Conservation (phyloP, 2,113 vertebrate genomes). For the Phodopus roborovskii region DNA sequence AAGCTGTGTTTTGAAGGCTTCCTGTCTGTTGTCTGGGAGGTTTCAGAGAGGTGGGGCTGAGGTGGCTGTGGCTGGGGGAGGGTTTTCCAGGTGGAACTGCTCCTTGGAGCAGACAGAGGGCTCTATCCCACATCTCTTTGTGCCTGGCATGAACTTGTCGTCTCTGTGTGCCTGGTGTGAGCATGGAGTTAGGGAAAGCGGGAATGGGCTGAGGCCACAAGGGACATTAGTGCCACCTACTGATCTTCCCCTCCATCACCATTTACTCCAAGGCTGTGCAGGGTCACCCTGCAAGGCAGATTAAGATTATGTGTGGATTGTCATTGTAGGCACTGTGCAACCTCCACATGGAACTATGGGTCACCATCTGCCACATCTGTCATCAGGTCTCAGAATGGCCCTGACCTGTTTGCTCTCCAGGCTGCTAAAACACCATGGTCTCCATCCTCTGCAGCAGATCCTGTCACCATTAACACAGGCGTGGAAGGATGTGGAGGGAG, state of each 20-base stretch:
- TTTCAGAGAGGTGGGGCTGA: not conserved
- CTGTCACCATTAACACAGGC: rapidly evolving
- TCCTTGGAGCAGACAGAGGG: rapidly evolving
- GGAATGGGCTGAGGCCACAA: not conserved
- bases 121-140: not conserved
- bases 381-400: not conserved
- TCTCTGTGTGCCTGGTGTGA: not conserved
- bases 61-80: rapidly evolving
- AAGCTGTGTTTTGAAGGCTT: not conserved
- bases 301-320: rapidly evolving
- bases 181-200: rapidly evolving
- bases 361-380: rapidly evolving
- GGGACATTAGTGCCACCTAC: rapidly evolving
- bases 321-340: no score
- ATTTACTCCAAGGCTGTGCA: not conserved
- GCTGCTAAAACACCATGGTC: no score
- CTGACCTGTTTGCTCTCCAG: not conserved
- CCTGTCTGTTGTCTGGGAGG: not conserved
- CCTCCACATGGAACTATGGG: rapidly evolving
- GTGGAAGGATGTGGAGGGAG: not conserved
- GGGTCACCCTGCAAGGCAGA: not conserved
- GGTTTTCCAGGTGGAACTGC: not conserved
- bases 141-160: not conserved
- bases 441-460: rapidly evolving
- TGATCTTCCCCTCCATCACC: rapidly evolving